Conservation (phyloP, 1,140 invertebrate genomes). For the Ladona fulva region DNA sequence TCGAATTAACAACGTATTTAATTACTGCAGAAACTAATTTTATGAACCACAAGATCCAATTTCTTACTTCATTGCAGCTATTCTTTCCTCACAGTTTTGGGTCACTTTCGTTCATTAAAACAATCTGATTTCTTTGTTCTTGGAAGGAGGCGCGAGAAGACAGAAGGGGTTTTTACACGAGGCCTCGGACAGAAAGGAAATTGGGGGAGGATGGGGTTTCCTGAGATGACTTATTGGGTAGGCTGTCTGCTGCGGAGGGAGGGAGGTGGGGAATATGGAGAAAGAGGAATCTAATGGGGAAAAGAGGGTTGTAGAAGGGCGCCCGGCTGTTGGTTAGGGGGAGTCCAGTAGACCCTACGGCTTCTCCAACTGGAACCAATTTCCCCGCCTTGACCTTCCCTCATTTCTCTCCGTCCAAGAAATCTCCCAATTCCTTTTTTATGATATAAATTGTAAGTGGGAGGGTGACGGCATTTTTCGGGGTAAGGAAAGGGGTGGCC, state of each 20-base stretch:
- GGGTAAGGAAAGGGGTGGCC: not conserved
- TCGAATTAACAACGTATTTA: too few species aligned
- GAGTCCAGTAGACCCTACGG: not conserved
- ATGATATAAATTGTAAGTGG: slow-evolving; percentile 7
- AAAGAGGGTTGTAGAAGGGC: too few species aligned
- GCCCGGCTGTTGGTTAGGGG: not conserved
- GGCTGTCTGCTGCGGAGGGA: not conserved
- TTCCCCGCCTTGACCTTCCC: slow-evolving; percentile 1
- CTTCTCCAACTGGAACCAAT: not conserved
- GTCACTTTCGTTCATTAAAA: too few species aligned
- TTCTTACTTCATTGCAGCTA: too few species aligned
- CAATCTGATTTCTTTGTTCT: too few species aligned
- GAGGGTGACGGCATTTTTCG: not conserved
- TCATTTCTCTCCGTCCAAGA: slow-evolving; percentile 3
- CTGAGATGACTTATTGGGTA: too few species aligned
- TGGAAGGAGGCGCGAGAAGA: too few species aligned
- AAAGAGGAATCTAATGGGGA: not conserved
- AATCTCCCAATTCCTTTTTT: slow-evolving; percentile 10
- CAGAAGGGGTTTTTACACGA: too few species aligned
- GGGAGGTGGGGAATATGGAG: not conserved
- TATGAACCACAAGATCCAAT: too few species aligned
- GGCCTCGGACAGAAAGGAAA: not conserved
- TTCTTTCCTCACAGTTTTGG: too few species aligned
- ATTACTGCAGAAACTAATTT: too few species aligned
- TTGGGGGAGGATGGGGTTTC: not conserved